Evolutionary conservation across 1,140 invertebrate genomes (phyloP).

Genomic region (Pollicipes pollicipes): DNA sequence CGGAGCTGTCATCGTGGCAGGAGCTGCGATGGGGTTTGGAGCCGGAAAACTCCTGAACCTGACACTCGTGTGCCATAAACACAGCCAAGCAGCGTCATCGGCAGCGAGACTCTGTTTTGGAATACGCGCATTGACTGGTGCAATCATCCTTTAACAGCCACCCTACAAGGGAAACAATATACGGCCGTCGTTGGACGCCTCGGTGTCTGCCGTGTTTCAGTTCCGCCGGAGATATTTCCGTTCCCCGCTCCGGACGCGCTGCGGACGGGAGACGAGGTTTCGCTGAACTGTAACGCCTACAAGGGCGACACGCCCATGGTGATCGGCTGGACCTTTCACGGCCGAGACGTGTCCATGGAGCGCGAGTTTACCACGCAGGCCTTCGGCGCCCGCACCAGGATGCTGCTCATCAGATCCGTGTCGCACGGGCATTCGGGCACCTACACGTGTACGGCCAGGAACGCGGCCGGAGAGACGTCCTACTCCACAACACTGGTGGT

Average conservation of each 20-base stretch:
- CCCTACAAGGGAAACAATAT: no score
- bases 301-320: conserved; percentile 66
- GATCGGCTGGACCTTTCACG: conserved; percentile 57
- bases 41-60: no score
- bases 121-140: no score
- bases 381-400: conserved; percentile 45
- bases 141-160: no score
- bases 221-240: conserved; percentile 20
- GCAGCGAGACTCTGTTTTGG: no score
- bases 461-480: conserved; percentile 25
- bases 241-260: conserved; percentile 22
- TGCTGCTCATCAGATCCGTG: conserved; percentile 55
- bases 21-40: no score
- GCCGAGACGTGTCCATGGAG: conserved; percentile 22
- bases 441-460: conserved; percentile 30
- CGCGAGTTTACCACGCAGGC: conserved; percentile 26
- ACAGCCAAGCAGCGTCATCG: no score
- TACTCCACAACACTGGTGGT: conserved; percentile 18
- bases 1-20: no score
- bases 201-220: conserved; percentile 12
- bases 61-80: no score
- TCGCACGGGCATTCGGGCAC: conserved; percentile 34
- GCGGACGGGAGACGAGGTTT: conserved; percentile 30
- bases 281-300: conserved; percentile 49
- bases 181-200: no score